Evolutionary conservation across 2,888 invertebrate species (phyloP).

Genomic region (Ecliptopera silaceata): DNA sequence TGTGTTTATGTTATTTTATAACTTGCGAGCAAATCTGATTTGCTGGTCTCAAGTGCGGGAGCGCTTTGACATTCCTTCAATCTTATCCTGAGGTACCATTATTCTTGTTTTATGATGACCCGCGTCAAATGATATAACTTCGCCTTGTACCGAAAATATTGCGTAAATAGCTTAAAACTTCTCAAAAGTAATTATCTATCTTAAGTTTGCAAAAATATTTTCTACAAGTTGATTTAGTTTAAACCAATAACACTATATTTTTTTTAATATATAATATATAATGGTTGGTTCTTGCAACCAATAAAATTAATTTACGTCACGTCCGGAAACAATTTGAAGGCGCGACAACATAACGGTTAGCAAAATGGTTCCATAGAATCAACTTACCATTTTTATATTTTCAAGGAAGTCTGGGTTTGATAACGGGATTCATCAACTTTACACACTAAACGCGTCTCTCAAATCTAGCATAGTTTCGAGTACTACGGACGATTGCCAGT

Average conservation of each 20-base stretch:
- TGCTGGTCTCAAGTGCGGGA: constrained; percentile 39
- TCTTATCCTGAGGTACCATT: constrained; percentile 31
- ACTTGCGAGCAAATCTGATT: constrained; percentile 67
- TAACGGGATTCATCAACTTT: constrained; percentile 48
- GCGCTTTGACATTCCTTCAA: constrained; percentile 27
- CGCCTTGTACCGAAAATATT: constrained; percentile 14
- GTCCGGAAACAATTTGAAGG: constrained; percentile 57
- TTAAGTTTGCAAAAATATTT: constrained; percentile 5
- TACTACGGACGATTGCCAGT: too few relatives aligned
- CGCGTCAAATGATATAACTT: constrained; percentile 10
- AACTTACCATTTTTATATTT: constrained; percentile 60
- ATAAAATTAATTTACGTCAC: constrained; percentile 60
- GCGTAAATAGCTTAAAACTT: constrained; percentile 7
- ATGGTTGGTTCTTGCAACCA: constrained; percentile 26
- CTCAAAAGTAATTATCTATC: not conserved
- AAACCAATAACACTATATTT: constrained; percentile 7
- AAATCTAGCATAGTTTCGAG: not conserved
- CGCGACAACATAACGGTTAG: constrained; percentile 66
- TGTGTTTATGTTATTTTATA: constrained; percentile 80
- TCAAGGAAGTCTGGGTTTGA: constrained; percentile 52
- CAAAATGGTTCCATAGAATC: constrained; percentile 58
- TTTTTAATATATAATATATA: constrained; percentile 6
- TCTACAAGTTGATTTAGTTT: constrained; percentile 1
- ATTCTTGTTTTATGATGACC: constrained; percentile 29
- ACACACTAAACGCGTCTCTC: not conserved